Evolutionary conservation across 2,888 invertebrate species (phyloP).

Genomic region (Alcis repandata): DNA sequence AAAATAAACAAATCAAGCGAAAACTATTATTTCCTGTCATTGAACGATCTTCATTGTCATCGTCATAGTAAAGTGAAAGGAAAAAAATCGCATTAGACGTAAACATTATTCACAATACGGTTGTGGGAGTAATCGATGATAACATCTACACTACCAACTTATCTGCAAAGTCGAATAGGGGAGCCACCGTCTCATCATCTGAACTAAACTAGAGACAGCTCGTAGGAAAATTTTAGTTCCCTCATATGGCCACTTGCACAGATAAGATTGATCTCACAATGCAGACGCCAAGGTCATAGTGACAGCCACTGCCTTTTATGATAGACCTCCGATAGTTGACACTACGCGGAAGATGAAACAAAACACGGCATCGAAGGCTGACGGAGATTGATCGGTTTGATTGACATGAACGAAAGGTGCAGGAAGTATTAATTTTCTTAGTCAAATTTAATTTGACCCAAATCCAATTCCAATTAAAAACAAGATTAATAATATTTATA

Average conservation of each 20-base stretch:
- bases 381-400: conserved; percentile 18
- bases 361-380: conserved; percentile 26
- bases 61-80: conserved; percentile 20
- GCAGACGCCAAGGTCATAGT: conserved; percentile 25
- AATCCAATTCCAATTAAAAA: too few species aligned
- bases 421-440: conserved; percentile 7
- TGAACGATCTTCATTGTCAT: conserved; percentile 19
- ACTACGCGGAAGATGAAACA: conserved; percentile 38
- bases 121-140: conserved; percentile 33
- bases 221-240: not conserved
- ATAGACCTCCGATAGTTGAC: conserved; percentile 29
- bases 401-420: conserved; percentile 25
- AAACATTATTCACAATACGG: conserved; percentile 8
- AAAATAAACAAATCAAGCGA: not conserved
- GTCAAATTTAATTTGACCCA: not conserved
- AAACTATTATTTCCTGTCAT: conserved; percentile 18
- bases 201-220: not conserved
- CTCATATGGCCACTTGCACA: not conserved
- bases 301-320: conserved; percentile 30
- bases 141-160: conserved; percentile 5
- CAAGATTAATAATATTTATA: too few species aligned
- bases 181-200: not conserved
- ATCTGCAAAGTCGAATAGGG: not conserved
- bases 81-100: conserved; percentile 13
- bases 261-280: conserved; percentile 8